Conservation (phyloP, 2,113 vertebrate species). For the Corvus hawaiiensis region DNA sequence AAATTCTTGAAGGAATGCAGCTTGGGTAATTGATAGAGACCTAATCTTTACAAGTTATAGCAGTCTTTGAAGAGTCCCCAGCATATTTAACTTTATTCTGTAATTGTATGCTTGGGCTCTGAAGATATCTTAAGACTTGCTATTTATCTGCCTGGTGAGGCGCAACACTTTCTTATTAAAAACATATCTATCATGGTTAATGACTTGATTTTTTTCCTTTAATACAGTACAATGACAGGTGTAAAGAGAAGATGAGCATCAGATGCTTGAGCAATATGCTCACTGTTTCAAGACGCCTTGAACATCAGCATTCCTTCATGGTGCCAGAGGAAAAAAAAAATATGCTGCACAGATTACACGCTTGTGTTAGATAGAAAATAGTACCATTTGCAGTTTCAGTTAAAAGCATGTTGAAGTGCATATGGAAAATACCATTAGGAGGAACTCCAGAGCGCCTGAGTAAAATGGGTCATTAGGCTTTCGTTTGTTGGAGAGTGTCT, state of each 20-base stretch:
- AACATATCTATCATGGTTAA: constrained; percentile 86
- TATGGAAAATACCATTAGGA: constrained; percentile 93
- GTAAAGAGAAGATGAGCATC: constrained; percentile 73
- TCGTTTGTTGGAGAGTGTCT: constrained; percentile 91
- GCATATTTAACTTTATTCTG: constrained; percentile 62
- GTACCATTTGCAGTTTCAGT: constrained; percentile 85
- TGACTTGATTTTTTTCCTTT: constrained; percentile 80
- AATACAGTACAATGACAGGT: constrained; percentile 81
- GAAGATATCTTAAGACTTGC: constrained; percentile 72
- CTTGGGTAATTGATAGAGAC: constrained; percentile 41
- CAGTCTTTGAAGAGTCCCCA: constrained; percentile 63
- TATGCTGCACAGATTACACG: constrained; percentile 74
- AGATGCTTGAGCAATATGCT: constrained; percentile 80
- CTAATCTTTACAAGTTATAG: constrained; percentile 44
- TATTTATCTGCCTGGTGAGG: constrained; percentile 82
- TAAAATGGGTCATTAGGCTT: constrained; percentile 99
- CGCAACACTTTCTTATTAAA: constrained; percentile 84
- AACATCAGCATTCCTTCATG: constrained; percentile 70
- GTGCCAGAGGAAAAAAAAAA: constrained; percentile 59
- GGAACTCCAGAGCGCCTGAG: constrained; percentile 85
- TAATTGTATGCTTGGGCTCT: constrained; percentile 66
- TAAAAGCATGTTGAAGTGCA: constrained; percentile 86
- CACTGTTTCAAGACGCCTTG: constrained; percentile 65
- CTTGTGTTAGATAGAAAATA: constrained; percentile 80
- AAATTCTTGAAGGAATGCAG: constrained; percentile 9